Base-by-base conservation (phyloP, 2,113 vertebrate species). In the Syngnathus scovelli region DNA sequence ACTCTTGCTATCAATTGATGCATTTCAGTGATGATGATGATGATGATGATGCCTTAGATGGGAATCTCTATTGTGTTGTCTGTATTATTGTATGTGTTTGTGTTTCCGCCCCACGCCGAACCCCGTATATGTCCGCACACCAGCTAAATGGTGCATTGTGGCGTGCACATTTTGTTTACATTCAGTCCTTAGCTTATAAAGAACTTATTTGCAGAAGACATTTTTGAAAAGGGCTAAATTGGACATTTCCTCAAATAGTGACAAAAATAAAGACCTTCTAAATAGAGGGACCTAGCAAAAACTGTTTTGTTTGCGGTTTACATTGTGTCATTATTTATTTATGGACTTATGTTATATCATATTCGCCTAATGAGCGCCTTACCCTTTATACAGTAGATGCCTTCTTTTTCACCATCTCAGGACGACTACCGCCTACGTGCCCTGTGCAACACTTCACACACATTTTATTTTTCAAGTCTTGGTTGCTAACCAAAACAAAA, bases 141-240 rank as follows among this genome's bases (percentile, higher is more conserved):
- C 82, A 83, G 79, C 75, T 87, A 86, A 84, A 87, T 82, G 83
- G 89, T 85, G 59, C 79, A 62, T 74, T 83, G 88, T 89, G 88
- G 86, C 86, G 71, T 81, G 73, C 80, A 82, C 79, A 83, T 86
- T 82, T 77, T 88, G 86, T 91, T 88, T 91, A 90, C 85, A 89
- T 84, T 68, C 69, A 83, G 70, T 83, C 79, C 77, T 75, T 80
- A 60, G 76, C 67, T 75, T 81, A 72, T 13, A 11, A 21, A 51
- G 63, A 62, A 41, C 61, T 62, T 46, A 51, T 48, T 36, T 64
- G 63, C 46, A 27, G n/a, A 21, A 27, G 41, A 16, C 13, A 15
- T 62, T 62, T 62, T 44, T 62, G 27, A 62, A 62, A 13, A 46
- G 21, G 41, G 6, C n/a, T 44, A 7, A 23, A 44, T 62, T 7